These are phyloP conservation scores for Pseudoatta argentina DNA, from an alignment of 1,140 invertebrate species.

Conservation along the genomic window DNA sequence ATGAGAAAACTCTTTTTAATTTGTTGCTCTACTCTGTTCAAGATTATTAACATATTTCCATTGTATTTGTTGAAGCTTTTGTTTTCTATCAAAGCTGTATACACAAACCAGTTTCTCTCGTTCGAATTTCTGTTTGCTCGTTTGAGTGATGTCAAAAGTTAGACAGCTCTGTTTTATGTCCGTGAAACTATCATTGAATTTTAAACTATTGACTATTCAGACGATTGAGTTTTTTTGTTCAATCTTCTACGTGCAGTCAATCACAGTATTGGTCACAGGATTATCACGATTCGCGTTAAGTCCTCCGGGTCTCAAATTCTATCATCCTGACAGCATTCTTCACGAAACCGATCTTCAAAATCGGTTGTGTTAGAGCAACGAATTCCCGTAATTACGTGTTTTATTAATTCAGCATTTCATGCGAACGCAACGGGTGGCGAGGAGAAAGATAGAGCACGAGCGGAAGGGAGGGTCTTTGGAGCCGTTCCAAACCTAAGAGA, in stretches of 20 bases:
- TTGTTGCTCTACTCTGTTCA: neutral
- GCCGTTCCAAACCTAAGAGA: constrained; percentile 63
- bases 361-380: constrained; percentile 14
- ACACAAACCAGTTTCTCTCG: neutral
- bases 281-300: neutral
- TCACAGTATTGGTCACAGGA: neutral
- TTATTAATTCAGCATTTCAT: constrained; percentile 64
- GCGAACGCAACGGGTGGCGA: constrained; percentile 14
- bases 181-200: constrained; percentile 17
- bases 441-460: constrained; percentile 26
- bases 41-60: neutral
- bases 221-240: neutral
- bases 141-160: constrained; percentile 35
- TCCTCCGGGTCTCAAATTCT: neutral
- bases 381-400: constrained; percentile 53
- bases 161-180: constrained; percentile 11
- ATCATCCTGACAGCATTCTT: neutral
- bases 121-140: constrained; percentile 8
- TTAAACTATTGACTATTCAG: neutral
- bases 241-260: neutral
- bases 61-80: constrained; percentile 1
- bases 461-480: constrained; percentile 58
- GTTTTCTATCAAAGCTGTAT: neutral
- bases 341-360: constrained; percentile 7
- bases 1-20: neutral